These are phyloP conservation scores for Actenoides lindsayi DNA, from an alignment of 2,113 vertebrate genomes.

Conservation along the genomic window DNA sequence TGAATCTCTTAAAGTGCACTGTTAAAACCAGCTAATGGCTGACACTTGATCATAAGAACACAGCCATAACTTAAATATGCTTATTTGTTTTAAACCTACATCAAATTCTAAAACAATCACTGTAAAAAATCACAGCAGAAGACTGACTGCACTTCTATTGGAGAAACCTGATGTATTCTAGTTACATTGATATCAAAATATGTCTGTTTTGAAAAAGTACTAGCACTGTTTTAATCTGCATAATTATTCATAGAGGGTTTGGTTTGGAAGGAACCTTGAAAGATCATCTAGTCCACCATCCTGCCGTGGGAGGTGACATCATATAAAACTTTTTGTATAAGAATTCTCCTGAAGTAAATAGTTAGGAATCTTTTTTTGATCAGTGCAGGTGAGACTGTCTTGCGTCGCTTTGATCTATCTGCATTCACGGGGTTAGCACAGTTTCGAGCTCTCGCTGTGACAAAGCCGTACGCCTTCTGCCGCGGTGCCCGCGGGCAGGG, in stretches of 20 bases:
- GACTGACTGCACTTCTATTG: background rate
- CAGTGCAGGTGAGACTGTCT: background rate
- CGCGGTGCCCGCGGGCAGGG: accelerated
- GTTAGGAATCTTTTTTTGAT: background rate
- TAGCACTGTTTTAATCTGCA: background rate
- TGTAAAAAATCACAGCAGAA: background rate
- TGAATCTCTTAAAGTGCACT: background rate
- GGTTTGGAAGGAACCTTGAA: background rate
- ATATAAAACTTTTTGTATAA: background rate
- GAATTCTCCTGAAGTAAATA: background rate
- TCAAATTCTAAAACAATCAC: background rate
- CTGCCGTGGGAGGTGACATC: background rate
- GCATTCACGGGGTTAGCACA: background rate
- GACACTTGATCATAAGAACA: background rate
- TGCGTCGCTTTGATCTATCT: background rate
- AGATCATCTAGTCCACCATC: background rate
- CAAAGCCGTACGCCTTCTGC: accelerated
- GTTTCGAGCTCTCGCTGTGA: background rate
- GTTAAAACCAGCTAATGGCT: background rate
- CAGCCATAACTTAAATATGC: background rate
- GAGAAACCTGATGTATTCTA: background rate
- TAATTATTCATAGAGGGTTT: background rate
- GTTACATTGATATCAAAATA: background rate
- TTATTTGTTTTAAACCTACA: background rate
- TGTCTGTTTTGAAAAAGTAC: background rate